phyloP scores from a whole-genome alignment of 1,140 invertebrate genomes.

The Cotesia vestalis region DNA sequence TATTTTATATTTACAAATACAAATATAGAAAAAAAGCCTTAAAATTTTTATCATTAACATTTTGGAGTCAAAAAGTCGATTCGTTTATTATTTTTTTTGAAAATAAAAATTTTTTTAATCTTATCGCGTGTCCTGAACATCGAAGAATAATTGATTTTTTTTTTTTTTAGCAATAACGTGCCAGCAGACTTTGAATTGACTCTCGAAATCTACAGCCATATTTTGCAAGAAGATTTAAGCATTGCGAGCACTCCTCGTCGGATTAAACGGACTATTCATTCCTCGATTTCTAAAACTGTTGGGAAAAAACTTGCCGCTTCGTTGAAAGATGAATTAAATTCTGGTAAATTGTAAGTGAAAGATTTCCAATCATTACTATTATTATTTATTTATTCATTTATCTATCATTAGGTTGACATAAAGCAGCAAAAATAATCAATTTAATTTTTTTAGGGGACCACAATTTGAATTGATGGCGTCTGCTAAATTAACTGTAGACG shows the following conservation, averaged over 20 bases:
- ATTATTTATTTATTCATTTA: neutral
- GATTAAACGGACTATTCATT: conserved; percentile 75
- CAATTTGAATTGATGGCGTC: conserved; percentile 76
- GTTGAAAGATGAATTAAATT: conserved; percentile 67
- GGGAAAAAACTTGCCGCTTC: conserved; percentile 72
- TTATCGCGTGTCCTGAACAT: no score
- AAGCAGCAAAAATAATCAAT: conserved; percentile 22
- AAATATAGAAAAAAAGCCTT: neutral
- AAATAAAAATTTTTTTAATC: no score
- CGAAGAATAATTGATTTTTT: no score
- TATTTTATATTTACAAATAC: conserved; percentile 42
- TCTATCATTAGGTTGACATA: conserved; percentile 9
- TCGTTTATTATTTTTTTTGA: no score
- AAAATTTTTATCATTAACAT: conserved; percentile 21
- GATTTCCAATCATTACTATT: conserved; percentile 9
- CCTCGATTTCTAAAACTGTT: conserved; percentile 75
- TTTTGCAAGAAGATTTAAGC: conserved; percentile 75
- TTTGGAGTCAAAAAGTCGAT: no score
- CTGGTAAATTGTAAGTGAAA: conserved; percentile 63
- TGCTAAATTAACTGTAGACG: conserved; percentile 70
- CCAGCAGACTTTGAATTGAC: conserved; percentile 73
- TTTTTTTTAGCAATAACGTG: conserved; percentile 70
- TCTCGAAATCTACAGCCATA: conserved; percentile 75
- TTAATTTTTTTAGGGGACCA: conserved; percentile 67
- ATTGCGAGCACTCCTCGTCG: conserved; percentile 76